These are phyloP conservation scores for Cyaniris semiargus DNA, from an alignment of 2,888 invertebrate genomes.

Conservation along the genomic window DNA sequence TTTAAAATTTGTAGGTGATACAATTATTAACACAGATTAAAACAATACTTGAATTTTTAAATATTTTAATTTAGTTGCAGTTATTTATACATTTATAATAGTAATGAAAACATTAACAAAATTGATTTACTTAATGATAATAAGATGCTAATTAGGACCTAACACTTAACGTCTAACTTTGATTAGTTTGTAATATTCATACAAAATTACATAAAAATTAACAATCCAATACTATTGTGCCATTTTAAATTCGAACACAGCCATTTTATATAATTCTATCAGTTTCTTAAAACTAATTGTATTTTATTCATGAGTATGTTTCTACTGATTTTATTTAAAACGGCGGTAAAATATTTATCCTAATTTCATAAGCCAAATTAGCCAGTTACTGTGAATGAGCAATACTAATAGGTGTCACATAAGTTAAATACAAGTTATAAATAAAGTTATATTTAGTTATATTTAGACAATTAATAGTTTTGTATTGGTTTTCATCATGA, in stretches of 20 bases:
- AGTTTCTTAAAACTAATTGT: conserved; percentile 49
- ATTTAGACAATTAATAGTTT: not conserved
- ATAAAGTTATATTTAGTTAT: not conserved
- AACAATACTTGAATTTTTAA: not conserved
- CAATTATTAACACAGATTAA: not conserved
- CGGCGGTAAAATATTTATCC: conserved; percentile 20
- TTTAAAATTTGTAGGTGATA: no score
- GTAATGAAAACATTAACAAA: conserved; percentile 13
- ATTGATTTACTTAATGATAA: conserved; percentile 15
- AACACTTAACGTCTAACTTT: conserved; percentile 25
- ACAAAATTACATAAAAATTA: conserved; percentile 45
- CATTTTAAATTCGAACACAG: conserved; percentile 74
- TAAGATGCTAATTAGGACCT: conserved; percentile 21
- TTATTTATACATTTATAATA: conserved; percentile 16
- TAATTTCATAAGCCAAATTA: conserved; percentile 7
- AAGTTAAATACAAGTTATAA: not conserved
- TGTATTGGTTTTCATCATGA: not conserved
- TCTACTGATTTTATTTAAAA: not conserved
- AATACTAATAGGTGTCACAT: not conserved
- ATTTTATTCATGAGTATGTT: not conserved
- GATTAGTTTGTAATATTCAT: conserved; percentile 31
- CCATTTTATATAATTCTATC: conserved; percentile 71
- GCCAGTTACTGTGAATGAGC: not conserved
- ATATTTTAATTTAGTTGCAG: conserved; percentile 5
- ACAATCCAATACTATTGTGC: conserved; percentile 61